Evolutionary conservation across 2,888 invertebrate genomes (phyloP), one percentile per base, ranked within the genome.

Genomic region (Rosalia funebris): DNA sequence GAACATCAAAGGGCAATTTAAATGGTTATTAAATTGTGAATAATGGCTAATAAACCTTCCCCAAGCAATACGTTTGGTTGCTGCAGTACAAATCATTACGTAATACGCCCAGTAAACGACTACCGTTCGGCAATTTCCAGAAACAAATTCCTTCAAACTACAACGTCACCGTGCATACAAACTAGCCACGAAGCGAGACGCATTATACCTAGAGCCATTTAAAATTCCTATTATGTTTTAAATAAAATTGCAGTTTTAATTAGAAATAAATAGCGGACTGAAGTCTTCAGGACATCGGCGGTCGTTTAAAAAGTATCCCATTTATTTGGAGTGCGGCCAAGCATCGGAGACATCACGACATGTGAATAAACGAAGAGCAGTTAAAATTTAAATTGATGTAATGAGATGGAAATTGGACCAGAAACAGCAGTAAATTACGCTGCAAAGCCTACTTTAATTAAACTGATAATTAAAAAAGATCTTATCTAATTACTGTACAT

Each of bases 401-500:
- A 79, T 78, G 79, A 79, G 79, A 79, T 78, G 79, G 77, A 79
- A 79, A 79, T 79, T 79, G 78, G 77, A 78, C 76, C 76, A 77
- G 76, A 74, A 75, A 74, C 69, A 70, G 73, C 77, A 75, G 74
- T 77, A 79, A 77, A 78, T 79, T 76, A 77, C 76, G 71, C 75
- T 76, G 77, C 74, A 78, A 76, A 79, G 78, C 77, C 77, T 76
- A 77, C 77, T 79, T 79, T 79, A 79, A 79, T 79, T 79, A 79
- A 79, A 77, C 77, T 73, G 77, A 79, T 78, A 79, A 79, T 78
- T 78, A 79, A 79, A 79, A 78, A 79, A 79, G 78, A 79, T 79
- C 69, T 62, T 62, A 62, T 65, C 65, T 62, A 62, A 65, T 65
- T 62, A 62, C 62, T 57, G 17, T 42, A 16, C 25, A 14, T 53